A percentile compares a stretch with the other conserved stretches of the same genome.
These are phyloP conservation scores for Pristis pectinata DNA, from an alignment of 2,797 vertebrate species.

Conservation along the genomic window DNA sequence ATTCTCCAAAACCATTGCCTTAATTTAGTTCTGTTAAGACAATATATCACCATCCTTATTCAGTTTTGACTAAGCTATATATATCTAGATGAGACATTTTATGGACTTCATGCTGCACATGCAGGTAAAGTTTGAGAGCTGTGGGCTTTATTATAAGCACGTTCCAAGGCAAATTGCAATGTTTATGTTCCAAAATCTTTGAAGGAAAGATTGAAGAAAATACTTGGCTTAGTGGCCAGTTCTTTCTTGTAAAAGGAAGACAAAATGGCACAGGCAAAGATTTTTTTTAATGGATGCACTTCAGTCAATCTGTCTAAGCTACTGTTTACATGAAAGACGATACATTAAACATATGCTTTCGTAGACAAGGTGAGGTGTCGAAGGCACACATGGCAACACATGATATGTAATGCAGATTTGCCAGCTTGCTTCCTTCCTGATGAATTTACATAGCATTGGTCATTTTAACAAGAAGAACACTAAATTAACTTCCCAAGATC, in stretches of 20 bases:
- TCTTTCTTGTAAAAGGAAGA: neutral
- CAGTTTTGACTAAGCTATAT: neutral
- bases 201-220: neutral
- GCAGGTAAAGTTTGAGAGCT: neutral
- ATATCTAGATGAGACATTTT: neutral
- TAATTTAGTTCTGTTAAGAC: neutral
- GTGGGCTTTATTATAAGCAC: neutral
- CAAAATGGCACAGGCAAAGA: neutral
- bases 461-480: neutral
- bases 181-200: neutral
- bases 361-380: neutral
- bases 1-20: neutral
- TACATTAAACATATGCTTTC: conserved; percentile 26
- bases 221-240: neutral
- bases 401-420: neutral
- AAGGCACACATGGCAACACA: neutral
- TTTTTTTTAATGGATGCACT: neutral
- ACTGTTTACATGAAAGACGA: conserved; percentile 9
- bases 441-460: neutral
- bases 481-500: neutral
- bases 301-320: neutral
- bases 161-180: neutral
- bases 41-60: neutral
- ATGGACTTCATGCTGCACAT: neutral
- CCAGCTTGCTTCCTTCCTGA: neutral